Evolutionary conservation across 2,797 vertebrate species (phyloP), one percentile per base, ranked within the genome.

Genomic region (Sciurus vulgaris): DNA sequence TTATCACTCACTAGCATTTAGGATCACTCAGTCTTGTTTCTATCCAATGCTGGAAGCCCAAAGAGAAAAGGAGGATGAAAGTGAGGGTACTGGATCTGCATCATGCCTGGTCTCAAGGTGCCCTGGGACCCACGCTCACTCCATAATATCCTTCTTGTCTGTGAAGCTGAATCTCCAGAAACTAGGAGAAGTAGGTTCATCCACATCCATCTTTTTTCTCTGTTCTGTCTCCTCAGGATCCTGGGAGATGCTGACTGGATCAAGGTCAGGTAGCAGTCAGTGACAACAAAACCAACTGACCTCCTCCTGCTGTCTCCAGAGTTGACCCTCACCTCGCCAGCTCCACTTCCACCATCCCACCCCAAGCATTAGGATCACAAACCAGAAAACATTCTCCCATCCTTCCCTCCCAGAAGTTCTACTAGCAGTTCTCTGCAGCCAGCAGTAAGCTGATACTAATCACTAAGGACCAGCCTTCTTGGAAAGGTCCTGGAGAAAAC

Each of bases 401-500:
- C 2, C 28, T 70, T 74, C 38, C 82, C 38, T 94, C 47, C 44
- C 51, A 56, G 65, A 86, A 87, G 33, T 61, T 41, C 79, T n/a
- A 24, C n/a, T 15, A 69, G 70, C 51, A 44, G n/a, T 73, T 85
- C 30, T 14, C 12, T 22, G 70, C 1, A 38, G 78, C 73, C 87
- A 47, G 49, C 6, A 24, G 72, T 59, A 92, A 94, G 56, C 56
- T 63, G 69, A 94, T 2, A 81, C 14, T 51, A 22, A 56, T 33
- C 59, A 70, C 83, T 33, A 38, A 41, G 38, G 54, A 69, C 3
- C 44, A 30, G 54, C 28, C 67, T 93, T 86, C 76, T 65, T n/a
- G 82, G 93, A 92, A 95, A 94, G 78, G 30, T 49, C 78, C 65
- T 74, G 24, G 69, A 94, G 73, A 76, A 33, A 85, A 35, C 10